Conservation (phyloP, 2,797 vertebrate species). For the Phataginus tetradactyla region DNA sequence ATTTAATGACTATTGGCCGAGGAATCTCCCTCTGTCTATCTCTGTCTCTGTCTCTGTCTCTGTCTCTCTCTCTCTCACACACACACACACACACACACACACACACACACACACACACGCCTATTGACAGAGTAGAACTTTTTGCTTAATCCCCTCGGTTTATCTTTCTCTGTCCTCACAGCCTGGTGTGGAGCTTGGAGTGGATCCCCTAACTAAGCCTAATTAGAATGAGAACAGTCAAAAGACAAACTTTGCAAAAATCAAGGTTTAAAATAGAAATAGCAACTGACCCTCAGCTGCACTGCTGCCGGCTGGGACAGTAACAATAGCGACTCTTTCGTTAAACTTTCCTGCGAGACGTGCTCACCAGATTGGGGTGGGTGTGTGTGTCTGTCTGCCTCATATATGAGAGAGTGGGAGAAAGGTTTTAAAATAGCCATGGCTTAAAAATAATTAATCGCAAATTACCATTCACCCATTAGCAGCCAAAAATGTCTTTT, state of each 20-base stretch:
- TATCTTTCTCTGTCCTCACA: constrained; percentile 75
- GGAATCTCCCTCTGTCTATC: background rate
- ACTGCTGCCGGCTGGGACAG: constrained; percentile 62
- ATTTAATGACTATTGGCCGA: background rate
- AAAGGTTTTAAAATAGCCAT: constrained; percentile 65
- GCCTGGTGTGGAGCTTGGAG: constrained; percentile 74
- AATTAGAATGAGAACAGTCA: constrained; percentile 83
- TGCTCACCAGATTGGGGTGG: constrained; percentile 70
- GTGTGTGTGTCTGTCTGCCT: constrained; percentile 71
- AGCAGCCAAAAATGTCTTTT: constrained; percentile 73
- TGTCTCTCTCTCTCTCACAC: background rate
- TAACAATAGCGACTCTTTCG: constrained; percentile 71
- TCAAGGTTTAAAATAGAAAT: constrained; percentile 76
- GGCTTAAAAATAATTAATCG: constrained; percentile 69
- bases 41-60: background rate
- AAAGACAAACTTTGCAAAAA: constrained; percentile 83
- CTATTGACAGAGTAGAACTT: constrained; percentile 70
- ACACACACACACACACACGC: constrained; percentile 26
- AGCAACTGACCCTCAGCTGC: constrained; percentile 77
- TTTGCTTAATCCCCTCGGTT: constrained; percentile 56
- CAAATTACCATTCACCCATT: constrained; percentile 74
- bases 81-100: background rate
- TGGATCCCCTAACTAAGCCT: constrained; percentile 81
- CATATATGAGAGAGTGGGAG: constrained; percentile 50
- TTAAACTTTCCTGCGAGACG: constrained; percentile 76